A percentile compares a stretch with the other conserved stretches of the same genome.
These are phyloP conservation scores for Muraenolepis orangiensis DNA, from an alignment of 2,797 vertebrate species.

Conservation along the genomic window DNA sequence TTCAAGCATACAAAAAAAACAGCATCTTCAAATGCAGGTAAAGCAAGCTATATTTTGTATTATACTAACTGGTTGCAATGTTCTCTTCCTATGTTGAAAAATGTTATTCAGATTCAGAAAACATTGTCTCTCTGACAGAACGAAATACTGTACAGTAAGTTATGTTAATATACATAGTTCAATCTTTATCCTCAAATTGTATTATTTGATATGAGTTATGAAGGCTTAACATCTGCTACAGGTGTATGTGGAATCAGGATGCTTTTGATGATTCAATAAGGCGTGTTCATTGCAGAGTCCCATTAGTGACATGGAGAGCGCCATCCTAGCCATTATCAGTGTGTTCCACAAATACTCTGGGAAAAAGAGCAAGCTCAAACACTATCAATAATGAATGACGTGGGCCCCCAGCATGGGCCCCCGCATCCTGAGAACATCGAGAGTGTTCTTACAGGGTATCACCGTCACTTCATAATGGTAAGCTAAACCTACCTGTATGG, in stretches of 20 bases:
- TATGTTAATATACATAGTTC: not conserved
- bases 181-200: not conserved
- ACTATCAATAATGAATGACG: constrained; percentile 72
- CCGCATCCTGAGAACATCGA: no score
- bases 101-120: not conserved
- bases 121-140: not conserved
- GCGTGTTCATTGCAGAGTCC: constrained; percentile 40
- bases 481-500: not conserved
- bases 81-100: not conserved
- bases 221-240: not conserved
- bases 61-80: not conserved
- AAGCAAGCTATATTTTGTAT: constrained; percentile 18
- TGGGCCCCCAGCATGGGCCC: no score
- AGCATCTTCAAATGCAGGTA: constrained; percentile 56
- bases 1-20: constrained; percentile 2
- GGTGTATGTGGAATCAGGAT: not conserved
- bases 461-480: constrained; percentile 72
- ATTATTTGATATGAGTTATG: not conserved
- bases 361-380: constrained; percentile 68
- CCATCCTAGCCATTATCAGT: constrained; percentile 66
- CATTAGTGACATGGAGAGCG: constrained; percentile 66
- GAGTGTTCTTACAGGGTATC: no score
- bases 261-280: constrained; percentile 7
- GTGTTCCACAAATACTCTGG: constrained; percentile 74
- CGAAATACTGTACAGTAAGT: not conserved